Conservation (phyloP, 2,113 vertebrate genomes). For the Picathartes gymnocephalus region DNA sequence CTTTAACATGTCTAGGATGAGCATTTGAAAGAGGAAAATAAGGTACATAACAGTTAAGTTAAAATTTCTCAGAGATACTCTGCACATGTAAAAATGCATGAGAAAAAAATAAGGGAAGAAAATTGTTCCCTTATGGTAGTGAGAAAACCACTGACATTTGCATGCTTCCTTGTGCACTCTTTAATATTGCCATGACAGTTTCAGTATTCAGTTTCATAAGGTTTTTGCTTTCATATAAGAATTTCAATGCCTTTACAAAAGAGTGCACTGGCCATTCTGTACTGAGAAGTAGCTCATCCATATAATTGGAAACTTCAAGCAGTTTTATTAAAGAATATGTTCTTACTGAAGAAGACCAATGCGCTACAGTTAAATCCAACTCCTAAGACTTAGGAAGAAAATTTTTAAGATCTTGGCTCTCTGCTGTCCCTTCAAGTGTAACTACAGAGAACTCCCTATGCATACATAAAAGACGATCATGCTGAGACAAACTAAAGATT, state of each 20-base stretch:
- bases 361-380: not conserved
- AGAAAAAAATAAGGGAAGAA: constrained; percentile 15
- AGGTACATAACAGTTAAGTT: not conserved
- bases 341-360: not conserved
- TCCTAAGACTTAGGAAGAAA: not conserved
- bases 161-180: not conserved
- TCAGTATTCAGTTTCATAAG: not conserved
- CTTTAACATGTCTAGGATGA: not conserved
- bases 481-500: not conserved
- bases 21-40: not conserved
- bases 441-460: not conserved
- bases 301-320: constrained; percentile 19
- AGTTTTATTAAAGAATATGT: constrained; percentile 42
- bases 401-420: not conserved
- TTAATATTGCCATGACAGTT: not conserved
- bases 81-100: not conserved
- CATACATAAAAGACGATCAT: not conserved
- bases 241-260: constrained; percentile 6
- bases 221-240: not conserved
- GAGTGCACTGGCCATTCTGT: not conserved
- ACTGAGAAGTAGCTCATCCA: constrained; percentile 35
- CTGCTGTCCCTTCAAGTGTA: not conserved
- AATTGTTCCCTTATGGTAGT: not conserved
- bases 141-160: constrained; percentile 25
- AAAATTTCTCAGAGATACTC: not conserved